Conservation (phyloP, 2,797 vertebrate species). For the Eulemur albifrons region DNA sequence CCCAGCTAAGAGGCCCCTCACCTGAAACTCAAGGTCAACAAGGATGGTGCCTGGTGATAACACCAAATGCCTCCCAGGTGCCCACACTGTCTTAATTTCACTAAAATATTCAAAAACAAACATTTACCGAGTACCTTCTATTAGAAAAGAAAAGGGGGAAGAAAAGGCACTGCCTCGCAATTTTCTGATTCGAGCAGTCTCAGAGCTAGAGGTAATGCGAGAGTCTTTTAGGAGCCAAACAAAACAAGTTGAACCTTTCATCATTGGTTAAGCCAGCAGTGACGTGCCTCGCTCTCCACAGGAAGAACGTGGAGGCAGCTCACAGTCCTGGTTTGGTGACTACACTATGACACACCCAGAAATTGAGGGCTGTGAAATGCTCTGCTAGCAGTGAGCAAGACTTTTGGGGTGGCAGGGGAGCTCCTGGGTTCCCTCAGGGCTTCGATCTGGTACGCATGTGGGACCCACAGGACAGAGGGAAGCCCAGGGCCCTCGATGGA, state of each 20-base stretch:
- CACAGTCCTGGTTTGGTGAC: neutral
- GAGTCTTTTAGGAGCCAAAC: neutral
- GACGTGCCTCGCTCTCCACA: neutral
- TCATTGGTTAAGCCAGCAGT: rapidly evolving
- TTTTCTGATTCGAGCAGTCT: neutral
- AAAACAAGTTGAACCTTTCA: neutral
- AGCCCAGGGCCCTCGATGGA: neutral
- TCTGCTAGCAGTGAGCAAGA: neutral
- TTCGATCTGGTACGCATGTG: neutral
- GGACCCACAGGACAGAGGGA: neutral
- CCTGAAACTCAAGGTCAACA: neutral
- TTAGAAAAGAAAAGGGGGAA: neutral
- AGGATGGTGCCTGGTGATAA: neutral
- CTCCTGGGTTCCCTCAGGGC: neutral
- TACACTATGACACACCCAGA: neutral
- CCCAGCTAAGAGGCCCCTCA: neutral
- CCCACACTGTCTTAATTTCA: neutral
- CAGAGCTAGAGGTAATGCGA: neutral
- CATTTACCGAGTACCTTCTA: neutral
- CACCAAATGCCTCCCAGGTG: neutral
- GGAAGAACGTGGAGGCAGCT: neutral
- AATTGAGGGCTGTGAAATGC: neutral
- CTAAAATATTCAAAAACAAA: constrained; percentile 4
- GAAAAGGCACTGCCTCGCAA: neutral
- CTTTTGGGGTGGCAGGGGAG: neutral